Base-by-base conservation (phyloP, 2,888 invertebrate species). In the Dasypogon diadema region DNA sequence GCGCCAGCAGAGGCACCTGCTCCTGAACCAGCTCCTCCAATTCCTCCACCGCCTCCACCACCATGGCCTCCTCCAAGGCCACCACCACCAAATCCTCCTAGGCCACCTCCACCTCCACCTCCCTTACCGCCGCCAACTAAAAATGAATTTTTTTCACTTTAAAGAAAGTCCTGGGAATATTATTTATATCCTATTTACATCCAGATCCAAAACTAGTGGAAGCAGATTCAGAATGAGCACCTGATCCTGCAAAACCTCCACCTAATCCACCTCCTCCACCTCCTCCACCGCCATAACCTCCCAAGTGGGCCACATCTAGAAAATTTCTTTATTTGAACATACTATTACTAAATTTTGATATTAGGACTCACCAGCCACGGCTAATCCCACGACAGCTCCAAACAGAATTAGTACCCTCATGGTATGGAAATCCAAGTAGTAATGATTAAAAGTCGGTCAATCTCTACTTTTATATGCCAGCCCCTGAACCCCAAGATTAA, bases 401-500 rank as follows among this genome's bases (percentile, higher is more conserved):
- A 60, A 34, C 10, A 60, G 18, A 60, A 60, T 60, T 18, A 37
- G 18, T 60, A 26, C 60, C 60, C 37, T 60, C 60, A 60, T 60
- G 37, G 60, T 21, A 37, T 60, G 37, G 37, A 60, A 60, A 12
- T 22, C 37, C 12, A 60, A 42, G 18, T 60, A 37, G 30, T 37
- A 37, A 21, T 60, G 60, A 16, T 26, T 16, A 60, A 37, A 34
- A 60, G 21, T 37, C 60, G 37, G 26, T 30, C 34, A 10, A 21
- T 18, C 21, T 5, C 16, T 21, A 60, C 60, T 60, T 60, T 60
- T 60, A 60, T 60, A 60, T 37, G 18, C 37, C n/a, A n/a, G n/a
- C n/a, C n/a, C n/a, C 37, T 4, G 12, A 10, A 37, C 37, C 37
- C 55, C 37, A 37, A 42, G 42, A 42, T 12, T 42, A 42, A n/a